These are phyloP conservation scores for Helarctos malayanus DNA, from an alignment of 2,797 vertebrate genomes.

Conservation along the genomic window DNA sequence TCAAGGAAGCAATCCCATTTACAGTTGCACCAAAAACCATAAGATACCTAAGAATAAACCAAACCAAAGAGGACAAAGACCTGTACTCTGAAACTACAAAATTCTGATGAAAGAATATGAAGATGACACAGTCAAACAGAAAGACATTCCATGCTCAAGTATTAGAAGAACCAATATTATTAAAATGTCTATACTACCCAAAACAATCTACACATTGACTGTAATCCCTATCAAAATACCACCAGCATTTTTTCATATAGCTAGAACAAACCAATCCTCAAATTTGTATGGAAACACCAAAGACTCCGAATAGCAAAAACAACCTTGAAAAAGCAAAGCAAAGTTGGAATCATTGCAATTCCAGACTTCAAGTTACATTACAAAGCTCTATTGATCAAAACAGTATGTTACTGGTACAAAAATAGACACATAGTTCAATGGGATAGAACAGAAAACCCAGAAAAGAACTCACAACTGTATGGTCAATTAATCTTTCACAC, in stretches of 20 bases:
- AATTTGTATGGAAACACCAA: background rate
- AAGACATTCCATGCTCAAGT: background rate
- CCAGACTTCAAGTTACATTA: background rate
- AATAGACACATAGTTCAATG: background rate
- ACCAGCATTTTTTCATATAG: background rate
- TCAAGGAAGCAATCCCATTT: background rate
- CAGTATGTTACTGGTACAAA: background rate
- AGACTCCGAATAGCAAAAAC: background rate
- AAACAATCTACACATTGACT: background rate
- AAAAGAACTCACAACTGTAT: background rate
- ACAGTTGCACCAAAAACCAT: background rate
- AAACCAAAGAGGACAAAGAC: background rate
- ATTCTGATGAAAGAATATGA: background rate
- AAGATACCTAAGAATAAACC: background rate
- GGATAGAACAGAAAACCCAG: background rate
- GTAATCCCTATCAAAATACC: background rate
- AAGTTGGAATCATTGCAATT: background rate
- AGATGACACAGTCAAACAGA: background rate
- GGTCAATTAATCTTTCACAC: background rate
- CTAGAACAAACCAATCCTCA: background rate
- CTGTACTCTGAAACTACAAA: background rate
- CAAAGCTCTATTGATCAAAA: background rate
- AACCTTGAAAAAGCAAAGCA: background rate
- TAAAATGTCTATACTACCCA: background rate
- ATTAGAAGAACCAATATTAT: background rate